Evolutionary conservation across 1,140 invertebrate genomes (phyloP), one percentile per base, ranked within the genome.

Genomic region (Hirudo medicinalis): DNA sequence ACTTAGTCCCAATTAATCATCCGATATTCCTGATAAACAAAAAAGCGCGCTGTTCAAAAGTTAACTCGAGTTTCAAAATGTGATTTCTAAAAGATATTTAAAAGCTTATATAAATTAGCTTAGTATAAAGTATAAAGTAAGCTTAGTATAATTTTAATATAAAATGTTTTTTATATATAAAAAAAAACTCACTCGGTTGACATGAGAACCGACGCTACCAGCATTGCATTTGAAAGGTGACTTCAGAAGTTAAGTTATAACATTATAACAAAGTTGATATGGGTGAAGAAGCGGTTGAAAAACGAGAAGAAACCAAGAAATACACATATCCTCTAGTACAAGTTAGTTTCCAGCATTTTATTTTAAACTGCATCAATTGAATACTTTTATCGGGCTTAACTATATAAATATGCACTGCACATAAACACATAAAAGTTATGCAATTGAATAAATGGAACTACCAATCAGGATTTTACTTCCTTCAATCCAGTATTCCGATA

Each of bases 401-500:
- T n/a, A n/a, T n/a, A n/a, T n/a, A 36, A 36, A 2, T 36, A 6
- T 36, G 2, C 32, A 36, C 32, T 36, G 32, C 32, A 36, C 32
- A 36, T 36, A 36, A 6, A 36, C 32, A 36, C 6, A 6, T 36
- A 36, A 36, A 63, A 11, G 8, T 13, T 6, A 63, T 4, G 22
- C 6, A 13, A 63, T 25, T 25, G 11, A 63, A 63, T 63, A 2
- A 63, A 20, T 63, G 2, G 29, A 15, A n/a, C 11, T 32, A 25
- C 6, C 0, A 63, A 63, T 8, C 73, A 11, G 11, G 40, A 40
- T 17, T 36, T 36, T 49, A 49, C 43, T 49, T 15, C 11, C 43
- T 5, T 5, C 43, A 8, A 3, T 17, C 43, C 4, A 83, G 82
- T 78, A 80, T 74, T 89, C 88, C 6, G 92, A 95, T 79, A 94